These are phyloP conservation scores for Rhyacichthys aspro DNA, from an alignment of 2,797 vertebrate species.

Conservation along the genomic window DNA sequence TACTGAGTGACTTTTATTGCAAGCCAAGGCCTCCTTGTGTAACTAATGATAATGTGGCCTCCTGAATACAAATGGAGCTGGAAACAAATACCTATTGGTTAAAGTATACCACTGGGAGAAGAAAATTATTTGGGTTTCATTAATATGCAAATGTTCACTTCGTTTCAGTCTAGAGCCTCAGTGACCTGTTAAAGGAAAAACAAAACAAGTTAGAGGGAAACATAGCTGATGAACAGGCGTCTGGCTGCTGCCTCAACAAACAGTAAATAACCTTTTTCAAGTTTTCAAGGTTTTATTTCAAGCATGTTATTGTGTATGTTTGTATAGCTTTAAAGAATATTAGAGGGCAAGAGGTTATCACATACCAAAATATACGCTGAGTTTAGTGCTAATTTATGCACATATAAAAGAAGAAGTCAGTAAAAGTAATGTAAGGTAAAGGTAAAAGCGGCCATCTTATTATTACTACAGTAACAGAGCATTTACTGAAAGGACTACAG, in stretches of 20 bases:
- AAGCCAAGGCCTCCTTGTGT: conserved; percentile 46
- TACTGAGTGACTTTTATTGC: conserved; percentile 49
- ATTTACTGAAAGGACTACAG: no score
- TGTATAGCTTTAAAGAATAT: not conserved
- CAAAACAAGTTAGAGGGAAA: conserved; percentile 31
- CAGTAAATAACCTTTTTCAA: not conserved
- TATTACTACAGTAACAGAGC: no score
- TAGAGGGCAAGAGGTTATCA: not conserved
- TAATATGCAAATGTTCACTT: conserved; percentile 66
- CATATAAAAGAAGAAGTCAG: no score
- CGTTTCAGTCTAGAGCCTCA: conserved; percentile 40
- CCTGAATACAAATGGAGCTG: conserved; percentile 61
- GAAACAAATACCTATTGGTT: conserved; percentile 43
- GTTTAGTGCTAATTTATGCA: no score
- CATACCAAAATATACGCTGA: not conserved
- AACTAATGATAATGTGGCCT: conserved; percentile 47
- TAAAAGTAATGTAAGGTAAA: no score
- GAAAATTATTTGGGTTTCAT: conserved; percentile 52
- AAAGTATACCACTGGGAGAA: conserved; percentile 47
- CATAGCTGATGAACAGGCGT: conserved; percentile 10
- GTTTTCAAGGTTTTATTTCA: not conserved
- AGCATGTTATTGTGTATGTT: no score
- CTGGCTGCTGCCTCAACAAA: conserved; percentile 1
- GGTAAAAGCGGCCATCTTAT: no score
- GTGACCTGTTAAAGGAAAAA: conserved; percentile 43